Evolutionary conservation across 1,140 invertebrate genomes (phyloP).

Genomic region (Hylaeus anthracinus): DNA sequence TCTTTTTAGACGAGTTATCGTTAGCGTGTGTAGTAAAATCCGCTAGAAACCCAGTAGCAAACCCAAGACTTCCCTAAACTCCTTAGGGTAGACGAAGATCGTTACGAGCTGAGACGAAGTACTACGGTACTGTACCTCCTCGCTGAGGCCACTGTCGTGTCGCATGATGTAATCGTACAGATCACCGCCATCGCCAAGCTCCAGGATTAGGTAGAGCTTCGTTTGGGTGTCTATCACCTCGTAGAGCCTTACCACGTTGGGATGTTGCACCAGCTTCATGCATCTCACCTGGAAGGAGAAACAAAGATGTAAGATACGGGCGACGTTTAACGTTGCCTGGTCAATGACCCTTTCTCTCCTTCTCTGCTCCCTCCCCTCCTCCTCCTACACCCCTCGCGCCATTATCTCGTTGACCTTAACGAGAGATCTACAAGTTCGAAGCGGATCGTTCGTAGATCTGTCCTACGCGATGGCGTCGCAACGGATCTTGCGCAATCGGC

Average conservation of each 20-base stretch:
- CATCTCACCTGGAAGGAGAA: slow-evolving; percentile 88
- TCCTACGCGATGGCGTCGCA: slow-evolving; percentile 31
- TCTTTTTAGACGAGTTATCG: no score
- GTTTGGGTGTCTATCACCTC: slow-evolving; percentile 99
- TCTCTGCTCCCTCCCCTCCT: background rate
- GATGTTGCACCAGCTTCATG: slow-evolving; percentile 99
- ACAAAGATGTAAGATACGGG: background rate
- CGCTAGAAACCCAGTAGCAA: no score
- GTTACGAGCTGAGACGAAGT: no score
- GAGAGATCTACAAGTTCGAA: slow-evolving; percentile 55
- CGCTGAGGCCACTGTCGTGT: slow-evolving; percentile 91
- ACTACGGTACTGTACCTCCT: slow-evolving; percentile 73
- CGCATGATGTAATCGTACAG: slow-evolving; percentile 99
- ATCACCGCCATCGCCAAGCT: slow-evolving; percentile 99
- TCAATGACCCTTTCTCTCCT: slow-evolving; percentile 47
- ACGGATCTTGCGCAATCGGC: slow-evolving; percentile 44
- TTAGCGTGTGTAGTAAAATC: no score
- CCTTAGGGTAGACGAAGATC: no score
- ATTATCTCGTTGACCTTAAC: slow-evolving; percentile 61
- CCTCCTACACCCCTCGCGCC: background rate
- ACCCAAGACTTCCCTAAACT: no score
- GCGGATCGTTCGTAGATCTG: slow-evolving; percentile 35
- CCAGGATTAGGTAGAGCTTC: slow-evolving; percentile 97
- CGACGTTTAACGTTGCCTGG: background rate
- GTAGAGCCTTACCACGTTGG: slow-evolving; percentile 98